These are phyloP conservation scores for Pseudochirops corinnae DNA, from an alignment of 2,797 vertebrate species.

Conservation along the genomic window DNA sequence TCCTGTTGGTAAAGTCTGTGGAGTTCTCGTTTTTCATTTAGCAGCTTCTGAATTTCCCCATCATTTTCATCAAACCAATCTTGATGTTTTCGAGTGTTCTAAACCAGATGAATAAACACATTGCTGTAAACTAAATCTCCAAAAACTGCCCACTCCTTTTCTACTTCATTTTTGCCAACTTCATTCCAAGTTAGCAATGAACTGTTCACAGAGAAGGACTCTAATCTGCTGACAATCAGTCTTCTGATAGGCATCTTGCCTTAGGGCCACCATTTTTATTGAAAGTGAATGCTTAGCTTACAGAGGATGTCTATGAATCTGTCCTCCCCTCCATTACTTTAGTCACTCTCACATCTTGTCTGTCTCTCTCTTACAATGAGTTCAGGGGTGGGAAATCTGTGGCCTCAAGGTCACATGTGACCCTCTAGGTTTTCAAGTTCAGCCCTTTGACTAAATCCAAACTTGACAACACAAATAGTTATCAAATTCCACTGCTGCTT, in stretches of 20 bases:
- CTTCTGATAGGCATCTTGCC: neutral
- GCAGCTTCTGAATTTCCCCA: neutral
- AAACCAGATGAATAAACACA: neutral
- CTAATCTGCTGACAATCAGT: neutral
- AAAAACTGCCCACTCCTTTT: neutral
- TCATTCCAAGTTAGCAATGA: neutral
- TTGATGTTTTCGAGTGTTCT: neutral
- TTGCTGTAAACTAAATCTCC: neutral
- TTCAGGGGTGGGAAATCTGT: too few relatives aligned
- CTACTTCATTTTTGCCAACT: neutral
- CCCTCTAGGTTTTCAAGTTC: too few relatives aligned
- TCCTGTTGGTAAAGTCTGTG: neutral
- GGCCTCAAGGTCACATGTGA: too few relatives aligned
- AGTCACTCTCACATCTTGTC: neutral
- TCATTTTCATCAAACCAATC: slow-evolving; percentile 3
- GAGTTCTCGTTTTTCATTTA: neutral
- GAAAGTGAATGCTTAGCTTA: neutral
- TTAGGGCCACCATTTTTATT: neutral
- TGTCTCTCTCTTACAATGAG: neutral
- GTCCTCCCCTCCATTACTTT: neutral
- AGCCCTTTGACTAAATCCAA: too few relatives aligned
- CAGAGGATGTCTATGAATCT: neutral
- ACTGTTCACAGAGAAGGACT: neutral
- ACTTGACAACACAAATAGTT: neutral
- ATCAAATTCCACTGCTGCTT: neutral